Base-by-base conservation (phyloP, 92 coral and sea anemone species). In the Parazoanthus atlanticus region DNA sequence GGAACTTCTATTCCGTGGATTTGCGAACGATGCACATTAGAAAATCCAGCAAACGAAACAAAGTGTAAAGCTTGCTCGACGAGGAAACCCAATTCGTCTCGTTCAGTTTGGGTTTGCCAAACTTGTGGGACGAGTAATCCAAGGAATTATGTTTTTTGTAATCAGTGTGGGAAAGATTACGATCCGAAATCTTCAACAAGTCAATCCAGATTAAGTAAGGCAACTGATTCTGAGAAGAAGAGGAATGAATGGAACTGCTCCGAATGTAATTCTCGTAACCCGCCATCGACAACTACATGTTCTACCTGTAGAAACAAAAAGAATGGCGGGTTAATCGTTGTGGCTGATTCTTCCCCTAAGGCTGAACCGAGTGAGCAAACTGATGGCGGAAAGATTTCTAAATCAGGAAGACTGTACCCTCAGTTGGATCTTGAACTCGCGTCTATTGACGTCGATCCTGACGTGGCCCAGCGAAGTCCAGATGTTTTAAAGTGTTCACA, bases 401-500 rank as follows among this genome's bases (percentile, higher is more conserved):
- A 85, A 32, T 69, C 88, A 21, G 69, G 65, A 52, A 85, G 90
- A 21, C 86, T 93, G 15, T 88, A 94, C 69, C 98, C 96, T 19
- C 74, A 81, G 70, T 38, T 93, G 67, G 85, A 91, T 15, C 26
- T 92, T 28, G 94, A 92, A 40, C 80, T 89, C 36, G 79, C 89
- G 32, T 47, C 66, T 25, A 88, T 95, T 69, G 98, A 93, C 28
- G 75, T 94, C 8, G 90, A 93, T 86, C 85, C 95, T 25, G 89
- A 90, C 43, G 83, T 92, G 41, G 95, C 91, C 33, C 92, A 90
- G 54, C 95, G 93, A 76, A 89, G 94, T 65, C 91, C 95, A 17
- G 97, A 95, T 29, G 91, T 93, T 66, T 89, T 97, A 28, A 95
- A 96, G 86, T 97, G 99, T 80, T 92, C 93, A 61, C 92, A 92